Evolutionary conservation across 1,140 invertebrate species (phyloP).

Genomic region (Eciton burchellii): DNA sequence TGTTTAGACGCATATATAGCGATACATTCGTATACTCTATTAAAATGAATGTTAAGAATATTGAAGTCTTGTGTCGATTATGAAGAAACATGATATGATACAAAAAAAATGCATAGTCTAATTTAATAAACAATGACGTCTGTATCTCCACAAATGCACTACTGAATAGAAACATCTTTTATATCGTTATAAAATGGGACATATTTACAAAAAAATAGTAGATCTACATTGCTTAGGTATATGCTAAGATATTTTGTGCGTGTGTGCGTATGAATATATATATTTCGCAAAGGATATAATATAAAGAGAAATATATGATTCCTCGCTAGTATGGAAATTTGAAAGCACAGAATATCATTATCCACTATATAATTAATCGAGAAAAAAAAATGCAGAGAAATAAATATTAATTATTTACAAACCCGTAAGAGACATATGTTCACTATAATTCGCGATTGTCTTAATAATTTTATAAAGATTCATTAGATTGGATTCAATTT

Average conservation of each 20-base stretch:
- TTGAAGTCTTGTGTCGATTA: conserved; percentile 5
- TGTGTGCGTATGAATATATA: conserved; percentile 66
- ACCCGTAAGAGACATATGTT: background rate
- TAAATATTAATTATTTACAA: conserved; percentile 10
- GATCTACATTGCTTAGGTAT: conserved; percentile 7
- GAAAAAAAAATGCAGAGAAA: background rate
- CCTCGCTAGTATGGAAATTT: conserved; percentile 51
- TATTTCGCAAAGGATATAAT: conserved; percentile 42
- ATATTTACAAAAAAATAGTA: background rate
- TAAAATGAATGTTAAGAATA: conserved; percentile 1
- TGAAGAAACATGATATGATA: conserved; percentile 1
- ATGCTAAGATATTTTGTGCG: conserved; percentile 61
- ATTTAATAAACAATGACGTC: background rate
- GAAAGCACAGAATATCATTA: conserved; percentile 59
- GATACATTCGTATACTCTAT: background rate
- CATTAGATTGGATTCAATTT: background rate
- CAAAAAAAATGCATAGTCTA: conserved; percentile 25
- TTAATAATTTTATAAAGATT: conserved; percentile 9
- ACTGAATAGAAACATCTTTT: background rate
- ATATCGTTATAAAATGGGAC: conserved; percentile 1
- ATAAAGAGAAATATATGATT: conserved; percentile 1
- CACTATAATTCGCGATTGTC: background rate
- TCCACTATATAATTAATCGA: background rate
- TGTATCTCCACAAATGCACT: conserved; percentile 3
- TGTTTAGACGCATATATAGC: background rate